Conservation (phyloP, 2,797 vertebrate species). For the Aulostomus chinensis region DNA sequence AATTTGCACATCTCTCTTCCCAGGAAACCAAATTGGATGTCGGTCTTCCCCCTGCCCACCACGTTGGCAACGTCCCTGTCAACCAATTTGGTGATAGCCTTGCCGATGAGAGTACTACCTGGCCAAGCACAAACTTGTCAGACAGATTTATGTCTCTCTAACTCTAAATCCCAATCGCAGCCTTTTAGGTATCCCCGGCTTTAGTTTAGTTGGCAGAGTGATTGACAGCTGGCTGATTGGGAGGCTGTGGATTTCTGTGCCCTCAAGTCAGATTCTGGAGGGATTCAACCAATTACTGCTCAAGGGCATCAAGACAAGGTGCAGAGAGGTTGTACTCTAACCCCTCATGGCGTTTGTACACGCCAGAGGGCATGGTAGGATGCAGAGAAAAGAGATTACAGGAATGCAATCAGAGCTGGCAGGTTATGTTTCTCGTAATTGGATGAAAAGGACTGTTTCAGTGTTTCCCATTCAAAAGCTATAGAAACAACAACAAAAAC, state of each 20-base stretch:
- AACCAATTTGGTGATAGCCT: constrained; percentile 63
- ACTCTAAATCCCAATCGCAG: constrained; percentile 72
- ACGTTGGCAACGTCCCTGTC: constrained; percentile 50
- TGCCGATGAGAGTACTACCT: constrained; percentile 49
- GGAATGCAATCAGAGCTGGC: constrained; percentile 50
- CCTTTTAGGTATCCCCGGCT: constrained; percentile 70
- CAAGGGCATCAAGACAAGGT: constrained; percentile 77
- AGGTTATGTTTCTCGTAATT: constrained; percentile 59
- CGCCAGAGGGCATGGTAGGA: constrained; percentile 51
- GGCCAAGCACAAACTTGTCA: constrained; percentile 69
- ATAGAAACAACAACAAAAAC: too few relatives aligned
- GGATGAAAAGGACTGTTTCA: constrained; percentile 35
- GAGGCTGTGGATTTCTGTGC: constrained; percentile 68
- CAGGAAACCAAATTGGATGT: constrained; percentile 53
- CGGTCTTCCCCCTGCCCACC: constrained; percentile 39
- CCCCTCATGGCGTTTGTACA: constrained; percentile 45
- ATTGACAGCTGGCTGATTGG: constrained; percentile 76
- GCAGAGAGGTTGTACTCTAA: constrained; percentile 57
- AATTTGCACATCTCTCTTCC: constrained; percentile 25
- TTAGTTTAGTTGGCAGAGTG: constrained; percentile 72
- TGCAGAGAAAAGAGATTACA: constrained; percentile 51
- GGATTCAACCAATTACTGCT: constrained; percentile 79
- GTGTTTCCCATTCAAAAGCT: too few relatives aligned
- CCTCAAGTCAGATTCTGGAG: constrained; percentile 75
- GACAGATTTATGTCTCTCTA: constrained; percentile 72